Conservation (phyloP, 2,113 vertebrate genomes). For the Petrocephalus zakoni region DNA sequence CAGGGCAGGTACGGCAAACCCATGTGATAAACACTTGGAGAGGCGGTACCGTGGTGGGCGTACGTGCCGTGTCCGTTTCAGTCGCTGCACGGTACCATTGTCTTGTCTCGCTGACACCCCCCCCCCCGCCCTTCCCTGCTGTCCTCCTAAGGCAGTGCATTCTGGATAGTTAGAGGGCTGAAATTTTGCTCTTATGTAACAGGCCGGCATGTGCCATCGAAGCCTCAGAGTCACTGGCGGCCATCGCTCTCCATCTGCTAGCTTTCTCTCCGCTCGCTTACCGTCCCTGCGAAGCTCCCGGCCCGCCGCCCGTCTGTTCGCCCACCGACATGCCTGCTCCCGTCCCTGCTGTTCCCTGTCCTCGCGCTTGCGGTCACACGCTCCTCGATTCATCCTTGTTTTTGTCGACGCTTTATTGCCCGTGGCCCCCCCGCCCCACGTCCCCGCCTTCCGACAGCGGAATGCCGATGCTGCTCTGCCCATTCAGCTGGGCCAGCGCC, state of each 20-base stretch:
- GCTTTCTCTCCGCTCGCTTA: neutral
- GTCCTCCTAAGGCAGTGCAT: neutral
- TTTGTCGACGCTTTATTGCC: neutral
- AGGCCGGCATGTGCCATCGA: slow-evolving; percentile 27
- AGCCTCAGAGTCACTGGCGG: neutral
- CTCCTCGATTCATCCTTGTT: neutral
- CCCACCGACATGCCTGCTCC: neutral
- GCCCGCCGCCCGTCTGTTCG: neutral
- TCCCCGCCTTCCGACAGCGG: neutral
- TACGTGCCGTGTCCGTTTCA: neutral
- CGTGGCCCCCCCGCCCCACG: neutral
- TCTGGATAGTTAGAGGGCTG: slow-evolving; percentile 4
- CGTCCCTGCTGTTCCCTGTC: neutral
- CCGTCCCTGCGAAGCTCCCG: neutral
- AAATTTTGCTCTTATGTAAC: slow-evolving; percentile 21
- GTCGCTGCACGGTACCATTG: neutral
- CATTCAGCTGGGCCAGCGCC: neutral
- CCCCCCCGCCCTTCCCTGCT: slow-evolving; percentile 29
- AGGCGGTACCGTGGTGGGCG: neutral
- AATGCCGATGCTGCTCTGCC: neutral
- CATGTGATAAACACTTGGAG: neutral
- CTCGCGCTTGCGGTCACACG: no score
- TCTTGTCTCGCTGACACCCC: neutral
- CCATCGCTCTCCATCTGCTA: neutral
- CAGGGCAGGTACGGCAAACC: neutral